Evolutionary conservation across 2,888 invertebrate genomes (phyloP).

Genomic region (Horisme vitalbata): DNA sequence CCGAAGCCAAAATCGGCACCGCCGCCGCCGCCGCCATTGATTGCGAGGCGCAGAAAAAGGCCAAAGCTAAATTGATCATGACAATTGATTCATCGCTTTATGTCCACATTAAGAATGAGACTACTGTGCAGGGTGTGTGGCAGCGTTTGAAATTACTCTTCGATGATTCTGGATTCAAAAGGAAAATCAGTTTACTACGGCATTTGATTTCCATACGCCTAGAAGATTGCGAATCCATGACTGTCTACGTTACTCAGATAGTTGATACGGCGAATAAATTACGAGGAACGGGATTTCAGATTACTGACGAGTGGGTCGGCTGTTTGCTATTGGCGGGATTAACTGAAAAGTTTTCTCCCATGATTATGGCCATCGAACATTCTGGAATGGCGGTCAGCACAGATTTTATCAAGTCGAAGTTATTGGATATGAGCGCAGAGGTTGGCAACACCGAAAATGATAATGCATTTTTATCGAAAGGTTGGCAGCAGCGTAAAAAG

Average conservation of each 20-base stretch:
- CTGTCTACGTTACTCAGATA: conserved; percentile 10
- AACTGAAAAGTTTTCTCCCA: conserved; percentile 20
- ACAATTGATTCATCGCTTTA: conserved; percentile 2
- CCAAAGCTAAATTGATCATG: not conserved
- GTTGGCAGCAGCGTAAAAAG: too few relatives aligned
- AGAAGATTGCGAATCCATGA: conserved; percentile 28
- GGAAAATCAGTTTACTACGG: conserved; percentile 27
- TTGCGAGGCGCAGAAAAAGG: too few relatives aligned
- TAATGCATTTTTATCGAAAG: too few relatives aligned
- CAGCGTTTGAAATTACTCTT: conserved; percentile 2
- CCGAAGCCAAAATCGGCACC: too few relatives aligned
- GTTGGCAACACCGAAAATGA: too few relatives aligned
- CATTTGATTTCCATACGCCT: conserved; percentile 25
- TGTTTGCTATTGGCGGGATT: conserved; percentile 25
- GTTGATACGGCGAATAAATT: conserved; percentile 8
- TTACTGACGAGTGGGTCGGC: conserved; percentile 22
- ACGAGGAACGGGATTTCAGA: conserved; percentile 5
- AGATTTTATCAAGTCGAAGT: too few relatives aligned
- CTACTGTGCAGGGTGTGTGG: conserved; percentile 1
- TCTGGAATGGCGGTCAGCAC: too few relatives aligned
- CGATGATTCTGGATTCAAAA: conserved; percentile 25
- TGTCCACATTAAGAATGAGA: conserved; percentile 1
- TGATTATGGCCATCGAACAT: conserved; percentile 30
- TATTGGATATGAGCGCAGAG: too few relatives aligned
- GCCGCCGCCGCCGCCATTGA: too few relatives aligned